Evolutionary conservation across 1,140 invertebrate genomes (phyloP).

Genomic region (Drosophila teissieri): DNA sequence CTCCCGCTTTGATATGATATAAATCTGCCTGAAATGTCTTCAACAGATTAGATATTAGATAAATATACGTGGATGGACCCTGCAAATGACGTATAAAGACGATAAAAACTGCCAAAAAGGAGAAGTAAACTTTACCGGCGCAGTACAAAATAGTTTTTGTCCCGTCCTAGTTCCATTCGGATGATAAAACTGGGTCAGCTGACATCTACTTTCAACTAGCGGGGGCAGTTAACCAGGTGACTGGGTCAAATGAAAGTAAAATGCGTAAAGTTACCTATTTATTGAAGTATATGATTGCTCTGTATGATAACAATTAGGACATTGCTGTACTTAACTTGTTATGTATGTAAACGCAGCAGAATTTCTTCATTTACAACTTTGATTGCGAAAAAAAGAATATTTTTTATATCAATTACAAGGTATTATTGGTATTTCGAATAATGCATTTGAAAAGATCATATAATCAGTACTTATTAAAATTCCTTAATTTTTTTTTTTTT

Average conservation of each 20-base stretch:
- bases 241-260: slow-evolving; percentile 20
- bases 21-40: slow-evolving; percentile 63
- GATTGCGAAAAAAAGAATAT: no score
- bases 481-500: no score
- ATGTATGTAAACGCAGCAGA: no score
- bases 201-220: slow-evolving; percentile 49
- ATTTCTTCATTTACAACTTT: no score
- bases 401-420: no score
- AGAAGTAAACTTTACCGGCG: slow-evolving; percentile 11
- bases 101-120: slow-evolving; percentile 26
- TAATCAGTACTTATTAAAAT: no score
- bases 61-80: slow-evolving; percentile 14
- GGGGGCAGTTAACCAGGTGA: slow-evolving; percentile 16
- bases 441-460: no score
- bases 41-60: slow-evolving; percentile 66
- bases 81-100: slow-evolving; percentile 40
- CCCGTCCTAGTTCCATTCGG: slow-evolving; percentile 46
- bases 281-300: background rate
- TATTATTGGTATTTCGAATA: no score
- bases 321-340: no score
- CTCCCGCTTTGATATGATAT: slow-evolving; percentile 53
- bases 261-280: background rate
- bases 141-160: slow-evolving; percentile 28
- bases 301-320: background rate
- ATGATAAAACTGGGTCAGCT: slow-evolving; percentile 66